Conservation (phyloP, 2,113 vertebrate genomes). For the Melanerpes aurifrons region DNA sequence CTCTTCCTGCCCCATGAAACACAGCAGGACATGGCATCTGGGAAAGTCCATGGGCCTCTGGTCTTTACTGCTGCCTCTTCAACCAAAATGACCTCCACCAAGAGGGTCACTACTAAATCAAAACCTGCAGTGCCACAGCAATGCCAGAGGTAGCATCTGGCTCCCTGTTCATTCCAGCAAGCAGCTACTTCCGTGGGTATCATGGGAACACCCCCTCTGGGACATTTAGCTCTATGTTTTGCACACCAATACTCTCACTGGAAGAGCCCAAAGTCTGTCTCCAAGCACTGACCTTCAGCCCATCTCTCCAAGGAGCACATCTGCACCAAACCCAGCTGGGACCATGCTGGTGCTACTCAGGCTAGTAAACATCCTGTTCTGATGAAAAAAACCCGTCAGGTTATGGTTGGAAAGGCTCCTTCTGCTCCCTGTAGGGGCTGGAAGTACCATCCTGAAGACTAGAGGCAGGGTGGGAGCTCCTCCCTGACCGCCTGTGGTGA, state of each 20-base stretch:
- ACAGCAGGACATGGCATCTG: not conserved
- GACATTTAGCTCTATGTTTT: not conserved
- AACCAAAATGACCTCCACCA: not conserved
- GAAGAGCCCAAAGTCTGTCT: not conserved
- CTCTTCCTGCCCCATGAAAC: not conserved
- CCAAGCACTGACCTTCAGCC: not conserved
- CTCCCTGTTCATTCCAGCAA: not conserved
- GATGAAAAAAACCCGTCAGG: not conserved
- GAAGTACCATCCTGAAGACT: not conserved
- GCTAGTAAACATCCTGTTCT: not conserved
- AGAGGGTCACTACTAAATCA: not conserved
- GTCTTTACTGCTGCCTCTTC: not conserved
- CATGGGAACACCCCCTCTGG: fast-evolving
- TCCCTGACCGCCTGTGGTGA: not conserved
- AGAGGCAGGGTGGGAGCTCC: not conserved
- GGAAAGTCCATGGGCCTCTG: not conserved
- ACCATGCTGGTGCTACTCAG: not conserved
- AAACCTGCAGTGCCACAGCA: not conserved
- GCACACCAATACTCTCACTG: not conserved
- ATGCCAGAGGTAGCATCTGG: not conserved
- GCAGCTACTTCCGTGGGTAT: not conserved
- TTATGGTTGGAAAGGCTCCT: not conserved
- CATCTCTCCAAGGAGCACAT: not conserved
- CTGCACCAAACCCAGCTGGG: not conserved
- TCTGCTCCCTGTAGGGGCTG: not conserved